phyloP scores from a whole-genome alignment of 2,113 vertebrate genomes.

The Falcunculus frontatus region DNA sequence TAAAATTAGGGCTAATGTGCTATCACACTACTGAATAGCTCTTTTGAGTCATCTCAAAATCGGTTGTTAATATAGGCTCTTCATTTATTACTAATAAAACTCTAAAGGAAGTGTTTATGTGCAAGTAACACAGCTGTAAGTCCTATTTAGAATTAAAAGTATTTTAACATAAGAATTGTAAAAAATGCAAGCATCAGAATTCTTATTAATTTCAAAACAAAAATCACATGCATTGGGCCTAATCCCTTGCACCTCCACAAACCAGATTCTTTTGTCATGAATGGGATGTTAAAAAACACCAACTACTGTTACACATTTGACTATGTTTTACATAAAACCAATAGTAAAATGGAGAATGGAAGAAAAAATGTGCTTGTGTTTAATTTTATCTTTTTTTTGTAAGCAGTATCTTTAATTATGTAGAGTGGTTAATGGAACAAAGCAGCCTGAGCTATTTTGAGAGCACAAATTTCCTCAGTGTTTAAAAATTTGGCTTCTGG shows the following conservation, averaged over 20 bases:
- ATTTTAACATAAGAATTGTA: not conserved
- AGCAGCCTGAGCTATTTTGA: not conserved
- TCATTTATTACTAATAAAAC: not conserved
- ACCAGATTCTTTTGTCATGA: not conserved
- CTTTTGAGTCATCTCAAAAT: not conserved
- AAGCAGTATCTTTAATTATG: not conserved
- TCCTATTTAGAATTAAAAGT: not conserved
- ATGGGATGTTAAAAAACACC: not conserved
- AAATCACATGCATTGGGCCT: not conserved
- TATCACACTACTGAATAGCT: not conserved
- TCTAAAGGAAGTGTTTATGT: not conserved
- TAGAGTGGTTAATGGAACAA: not conserved
- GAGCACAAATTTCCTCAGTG: not conserved
- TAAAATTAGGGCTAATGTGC: not conserved
- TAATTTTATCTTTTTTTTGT: not conserved
- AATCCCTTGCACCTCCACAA: not conserved
- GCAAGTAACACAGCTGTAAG: not conserved
- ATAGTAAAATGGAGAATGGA: not conserved
- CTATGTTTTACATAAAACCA: not conserved
- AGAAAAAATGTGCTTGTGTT: not conserved
- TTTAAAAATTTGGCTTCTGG: conserved; percentile 27
- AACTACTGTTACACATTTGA: not conserved
- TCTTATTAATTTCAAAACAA: not conserved
- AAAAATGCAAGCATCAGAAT: not conserved
- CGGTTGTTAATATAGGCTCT: not conserved